Evolutionary conservation across 2,888 invertebrate genomes (phyloP).

Genomic region (Hedya salicella): DNA sequence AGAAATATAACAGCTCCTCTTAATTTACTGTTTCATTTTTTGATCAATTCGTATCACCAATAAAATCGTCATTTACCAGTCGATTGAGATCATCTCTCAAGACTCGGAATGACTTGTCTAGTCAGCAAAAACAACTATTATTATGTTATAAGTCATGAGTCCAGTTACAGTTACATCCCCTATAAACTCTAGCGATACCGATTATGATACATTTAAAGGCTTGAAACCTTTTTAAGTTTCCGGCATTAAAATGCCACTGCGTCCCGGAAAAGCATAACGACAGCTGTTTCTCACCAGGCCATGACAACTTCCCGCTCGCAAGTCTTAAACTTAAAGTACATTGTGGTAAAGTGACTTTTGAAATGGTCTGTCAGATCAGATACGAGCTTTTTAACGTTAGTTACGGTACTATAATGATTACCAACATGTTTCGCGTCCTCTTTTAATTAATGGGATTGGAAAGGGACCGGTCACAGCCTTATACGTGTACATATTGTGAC

Average conservation of each 20-base stretch:
- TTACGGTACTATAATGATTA: constrained; percentile 13
- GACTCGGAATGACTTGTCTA: too few relatives aligned
- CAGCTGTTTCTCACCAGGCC: background rate
- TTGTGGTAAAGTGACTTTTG: background rate
- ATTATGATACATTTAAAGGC: too few relatives aligned
- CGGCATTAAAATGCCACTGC: constrained; percentile 28
- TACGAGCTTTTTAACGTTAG: background rate
- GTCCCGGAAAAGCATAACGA: constrained; percentile 32
- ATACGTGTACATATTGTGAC: background rate
- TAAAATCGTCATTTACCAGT: too few relatives aligned
- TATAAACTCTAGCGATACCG: too few relatives aligned
- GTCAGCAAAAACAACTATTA: too few relatives aligned
- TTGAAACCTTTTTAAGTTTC: constrained; percentile 26
- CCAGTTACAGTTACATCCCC: too few relatives aligned
- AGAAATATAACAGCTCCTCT: too few relatives aligned
- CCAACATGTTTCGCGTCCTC: constrained; percentile 18
- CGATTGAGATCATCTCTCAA: too few relatives aligned
- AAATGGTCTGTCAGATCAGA: background rate
- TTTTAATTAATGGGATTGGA: constrained; percentile 31
- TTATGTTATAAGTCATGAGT: too few relatives aligned
- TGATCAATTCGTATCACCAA: too few relatives aligned
- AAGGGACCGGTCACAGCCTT: constrained; percentile 17
- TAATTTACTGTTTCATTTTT: too few relatives aligned
- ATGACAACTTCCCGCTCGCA: background rate
- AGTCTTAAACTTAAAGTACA: background rate